Evolutionary conservation across 2,888 invertebrate species (phyloP).

Genomic region (Dynastes grantii): DNA sequence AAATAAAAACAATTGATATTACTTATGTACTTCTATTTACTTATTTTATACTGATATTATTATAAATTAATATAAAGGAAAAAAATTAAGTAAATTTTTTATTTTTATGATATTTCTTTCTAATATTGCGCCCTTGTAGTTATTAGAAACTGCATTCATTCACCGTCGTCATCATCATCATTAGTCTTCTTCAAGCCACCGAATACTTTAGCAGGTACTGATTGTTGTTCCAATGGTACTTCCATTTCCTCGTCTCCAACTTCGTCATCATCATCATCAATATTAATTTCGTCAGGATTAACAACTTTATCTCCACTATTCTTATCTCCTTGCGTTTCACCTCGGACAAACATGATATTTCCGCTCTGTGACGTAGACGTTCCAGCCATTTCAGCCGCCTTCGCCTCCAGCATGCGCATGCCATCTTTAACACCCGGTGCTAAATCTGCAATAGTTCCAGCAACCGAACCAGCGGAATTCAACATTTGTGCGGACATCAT

Average conservation of each 20-base stretch:
- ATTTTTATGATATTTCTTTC: no score
- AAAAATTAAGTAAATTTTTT: background rate
- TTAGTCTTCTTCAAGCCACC: constrained; percentile 79
- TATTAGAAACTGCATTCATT: background rate
- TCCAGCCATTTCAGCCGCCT: constrained; percentile 81
- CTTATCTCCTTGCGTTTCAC: constrained; percentile 84
- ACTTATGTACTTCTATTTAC: no score
- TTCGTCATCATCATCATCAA: constrained; percentile 77
- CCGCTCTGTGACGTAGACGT: constrained; percentile 68
- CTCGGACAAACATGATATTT: constrained; percentile 90
- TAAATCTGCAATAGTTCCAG: constrained; percentile 81
- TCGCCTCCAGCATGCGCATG: constrained; percentile 91
- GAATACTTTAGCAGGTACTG: constrained; percentile 92
- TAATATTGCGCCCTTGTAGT: no score
- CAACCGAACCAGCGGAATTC: constrained; percentile 80
- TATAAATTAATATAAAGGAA: background rate
- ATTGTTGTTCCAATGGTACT: constrained; percentile 87
- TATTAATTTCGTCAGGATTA: constrained; percentile 92
- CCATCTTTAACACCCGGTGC: constrained; percentile 87
- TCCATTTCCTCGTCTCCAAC: constrained; percentile 74
- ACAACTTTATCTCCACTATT: constrained; percentile 79
- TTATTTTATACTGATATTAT: background rate
- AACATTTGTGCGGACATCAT: constrained; percentile 99
- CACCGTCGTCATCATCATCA: constrained; percentile 48
- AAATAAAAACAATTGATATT: background rate